These are phyloP conservation scores for Drosophila dunni DNA, from an alignment of 1,140 invertebrate species.

Conservation along the genomic window DNA sequence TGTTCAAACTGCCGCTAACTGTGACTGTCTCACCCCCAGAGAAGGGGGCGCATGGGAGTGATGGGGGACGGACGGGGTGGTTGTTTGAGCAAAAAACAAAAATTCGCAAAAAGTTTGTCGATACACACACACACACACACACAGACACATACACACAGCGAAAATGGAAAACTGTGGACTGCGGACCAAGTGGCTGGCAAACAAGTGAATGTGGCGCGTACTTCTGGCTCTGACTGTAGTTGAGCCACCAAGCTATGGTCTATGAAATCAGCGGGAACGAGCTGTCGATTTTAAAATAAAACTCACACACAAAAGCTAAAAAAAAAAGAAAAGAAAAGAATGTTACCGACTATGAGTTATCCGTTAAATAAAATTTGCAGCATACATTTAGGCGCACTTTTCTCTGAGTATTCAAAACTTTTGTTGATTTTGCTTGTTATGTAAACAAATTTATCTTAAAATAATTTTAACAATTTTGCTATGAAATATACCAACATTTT, in stretches of 20 bases:
- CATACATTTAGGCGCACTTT: too few relatives aligned
- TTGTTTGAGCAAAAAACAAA: slow-evolving; percentile 1
- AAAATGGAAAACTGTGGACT: slow-evolving; percentile 39
- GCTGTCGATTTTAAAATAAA: slow-evolving; percentile 57
- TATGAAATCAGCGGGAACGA: slow-evolving; percentile 58
- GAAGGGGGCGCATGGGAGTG: neutral
- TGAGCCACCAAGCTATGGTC: slow-evolving; percentile 13
- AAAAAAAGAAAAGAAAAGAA: too few relatives aligned
- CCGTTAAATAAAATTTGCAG: too few relatives aligned
- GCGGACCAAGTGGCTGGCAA: slow-evolving; percentile 21
- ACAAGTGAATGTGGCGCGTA: slow-evolving; percentile 22
- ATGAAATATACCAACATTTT: too few relatives aligned
- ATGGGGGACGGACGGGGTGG: neutral
- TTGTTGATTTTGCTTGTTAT: too few relatives aligned
- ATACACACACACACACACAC: neutral
- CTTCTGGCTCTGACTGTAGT: slow-evolving; percentile 12
- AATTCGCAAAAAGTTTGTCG: neutral
- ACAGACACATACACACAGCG: slow-evolving; percentile 3
- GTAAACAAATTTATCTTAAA: too few relatives aligned
- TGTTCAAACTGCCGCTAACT: slow-evolving; percentile 61
- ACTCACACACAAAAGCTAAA: slow-evolving; percentile 1
- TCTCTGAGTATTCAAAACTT: too few relatives aligned
- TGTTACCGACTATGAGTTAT: too few relatives aligned
- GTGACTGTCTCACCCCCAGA: slow-evolving; percentile 19
- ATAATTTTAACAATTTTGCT: too few relatives aligned